Conservation (phyloP, 2,797 vertebrate genomes). For the Sylvilagus floridanus region DNA sequence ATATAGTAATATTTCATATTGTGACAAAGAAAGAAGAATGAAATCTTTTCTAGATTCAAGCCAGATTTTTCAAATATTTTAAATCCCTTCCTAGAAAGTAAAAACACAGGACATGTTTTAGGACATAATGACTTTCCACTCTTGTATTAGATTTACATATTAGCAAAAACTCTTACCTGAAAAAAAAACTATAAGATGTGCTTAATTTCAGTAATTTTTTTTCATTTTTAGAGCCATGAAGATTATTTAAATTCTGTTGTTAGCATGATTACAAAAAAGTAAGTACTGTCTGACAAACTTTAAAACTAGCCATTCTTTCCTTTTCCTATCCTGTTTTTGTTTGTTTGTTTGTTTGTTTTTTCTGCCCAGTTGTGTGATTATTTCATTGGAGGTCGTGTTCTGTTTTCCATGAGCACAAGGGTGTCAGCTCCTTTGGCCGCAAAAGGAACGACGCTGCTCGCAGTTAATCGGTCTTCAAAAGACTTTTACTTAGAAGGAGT, state of each 20-base stretch:
- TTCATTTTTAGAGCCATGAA: constrained; percentile 87
- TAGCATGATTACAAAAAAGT: constrained; percentile 89
- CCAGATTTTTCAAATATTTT: constrained; percentile 18
- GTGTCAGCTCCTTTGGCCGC: too few species aligned
- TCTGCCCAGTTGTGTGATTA: not conserved
- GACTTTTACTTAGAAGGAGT: too few species aligned
- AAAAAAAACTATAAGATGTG: constrained; percentile 27
- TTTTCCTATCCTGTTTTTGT: not conserved
- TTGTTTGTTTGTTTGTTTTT: too few species aligned
- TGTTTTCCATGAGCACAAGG: not conserved
- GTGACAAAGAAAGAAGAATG: not conserved
- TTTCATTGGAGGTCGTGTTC: not conserved
- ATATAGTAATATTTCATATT: not conserved
- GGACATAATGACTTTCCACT: not conserved
- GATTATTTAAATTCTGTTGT: constrained; percentile 89
- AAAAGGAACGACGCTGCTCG: too few species aligned
- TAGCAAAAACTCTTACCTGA: constrained; percentile 2
- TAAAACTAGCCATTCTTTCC: not conserved
- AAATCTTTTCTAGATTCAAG: constrained; percentile 1
- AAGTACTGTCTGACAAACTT: constrained; percentile 81
- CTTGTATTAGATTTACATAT: not conserved
- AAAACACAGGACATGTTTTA: not conserved
- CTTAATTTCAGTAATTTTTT: constrained; percentile 63
- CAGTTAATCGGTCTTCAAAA: too few species aligned
- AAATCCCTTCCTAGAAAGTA: not conserved